These are phyloP conservation scores for Leguminivora glycinivorella DNA, from an alignment of 1,140 invertebrate species.

Conservation along the genomic window DNA sequence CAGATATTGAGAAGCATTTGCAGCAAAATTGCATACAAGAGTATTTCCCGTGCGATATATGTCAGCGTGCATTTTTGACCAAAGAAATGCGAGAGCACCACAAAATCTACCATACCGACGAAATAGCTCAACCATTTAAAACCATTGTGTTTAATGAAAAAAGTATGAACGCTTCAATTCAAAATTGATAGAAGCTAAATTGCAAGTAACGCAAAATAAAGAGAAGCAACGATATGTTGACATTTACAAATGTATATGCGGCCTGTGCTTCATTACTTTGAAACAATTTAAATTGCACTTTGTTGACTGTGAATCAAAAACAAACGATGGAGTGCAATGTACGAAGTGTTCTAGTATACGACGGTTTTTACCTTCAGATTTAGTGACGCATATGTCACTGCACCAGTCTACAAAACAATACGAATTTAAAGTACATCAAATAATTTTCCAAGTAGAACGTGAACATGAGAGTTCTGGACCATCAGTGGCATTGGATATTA, in stretches of 20 bases:
- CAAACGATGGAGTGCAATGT: not conserved
- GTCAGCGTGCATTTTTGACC: not conserved
- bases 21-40: not conserved
- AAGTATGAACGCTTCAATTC: not conserved
- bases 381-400: not conserved
- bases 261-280: not conserved
- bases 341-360: not conserved
- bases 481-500: not conserved
- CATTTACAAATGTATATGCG: not conserved
- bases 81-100: not conserved
- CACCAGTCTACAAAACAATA: not conserved
- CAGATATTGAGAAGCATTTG: not conserved
- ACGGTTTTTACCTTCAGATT: not conserved
- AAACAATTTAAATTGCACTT: not conserved
- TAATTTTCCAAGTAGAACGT: not conserved
- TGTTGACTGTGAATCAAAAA: not conserved
- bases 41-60: not conserved
- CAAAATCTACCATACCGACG: not conserved
- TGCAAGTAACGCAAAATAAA: not conserved
- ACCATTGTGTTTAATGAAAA: not conserved
- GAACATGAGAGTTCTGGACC: not conserved
- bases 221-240: not conserved
- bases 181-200: not conserved
- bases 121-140: not conserved
- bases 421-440: not conserved